Conservation (phyloP, 2,113 vertebrate genomes). For the Apaloderma vittatum region DNA sequence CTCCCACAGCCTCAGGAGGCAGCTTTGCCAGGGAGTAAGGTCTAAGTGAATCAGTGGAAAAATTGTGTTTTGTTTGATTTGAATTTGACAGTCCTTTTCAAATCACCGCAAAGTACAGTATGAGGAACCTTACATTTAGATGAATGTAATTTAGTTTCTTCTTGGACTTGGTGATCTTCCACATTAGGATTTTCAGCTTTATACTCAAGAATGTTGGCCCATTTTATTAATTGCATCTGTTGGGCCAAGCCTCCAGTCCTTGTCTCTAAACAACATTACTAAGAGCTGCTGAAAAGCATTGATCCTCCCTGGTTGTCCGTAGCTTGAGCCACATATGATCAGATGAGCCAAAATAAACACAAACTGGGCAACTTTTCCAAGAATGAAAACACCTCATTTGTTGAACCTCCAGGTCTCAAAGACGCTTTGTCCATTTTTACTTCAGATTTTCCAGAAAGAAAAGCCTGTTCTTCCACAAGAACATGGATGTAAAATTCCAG, state of each 20-base stretch:
- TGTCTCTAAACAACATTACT: not conserved
- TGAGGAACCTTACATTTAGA: not conserved
- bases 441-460: constrained; percentile 65
- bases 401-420: constrained; percentile 62
- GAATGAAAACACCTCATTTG: constrained; percentile 67
- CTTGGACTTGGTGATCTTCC: not conserved
- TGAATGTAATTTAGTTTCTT: not conserved
- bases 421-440: constrained; percentile 57
- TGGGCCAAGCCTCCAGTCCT: not conserved
- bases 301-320: constrained; percentile 2
- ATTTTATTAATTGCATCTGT: not conserved
- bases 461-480: constrained; percentile 25
- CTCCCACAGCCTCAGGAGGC: not conserved
- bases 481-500: constrained; percentile 54
- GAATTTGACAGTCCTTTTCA: not conserved
- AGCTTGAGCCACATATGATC: not conserved
- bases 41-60: not conserved
- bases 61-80: not conserved
- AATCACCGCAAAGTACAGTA: not conserved
- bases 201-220: not conserved
- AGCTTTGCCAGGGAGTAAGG: not conserved
- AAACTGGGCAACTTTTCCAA: constrained; percentile 53
- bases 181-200: not conserved
- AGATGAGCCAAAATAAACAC: constrained; percentile 61
- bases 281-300: constrained; percentile 42